Evolutionary conservation across 35 echinoderm and acorn worm genomes (phyloP).

Genomic region (Heliocidaris tuberculata): DNA sequence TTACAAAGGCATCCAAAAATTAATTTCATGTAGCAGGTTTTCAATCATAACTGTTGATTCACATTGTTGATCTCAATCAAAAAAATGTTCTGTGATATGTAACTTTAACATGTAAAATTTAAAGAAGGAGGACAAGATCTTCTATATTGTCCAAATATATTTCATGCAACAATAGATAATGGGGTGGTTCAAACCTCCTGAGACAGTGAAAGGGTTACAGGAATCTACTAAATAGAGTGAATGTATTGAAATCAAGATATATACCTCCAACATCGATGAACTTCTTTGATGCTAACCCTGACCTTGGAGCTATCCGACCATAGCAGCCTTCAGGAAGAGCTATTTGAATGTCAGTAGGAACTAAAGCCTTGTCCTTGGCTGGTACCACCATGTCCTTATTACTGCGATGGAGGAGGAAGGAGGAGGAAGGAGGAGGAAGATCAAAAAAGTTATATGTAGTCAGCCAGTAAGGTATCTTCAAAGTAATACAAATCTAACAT

Average conservation of each 20-base stretch:
- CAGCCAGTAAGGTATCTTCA: no score
- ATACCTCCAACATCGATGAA: slow-evolving; percentile 97
- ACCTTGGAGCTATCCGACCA: slow-evolving; percentile 88
- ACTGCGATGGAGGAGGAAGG: slow-evolving; percentile 28
- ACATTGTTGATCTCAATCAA: no score
- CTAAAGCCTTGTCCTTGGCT: slow-evolving; percentile 47
- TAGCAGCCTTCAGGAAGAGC: slow-evolving; percentile 83
- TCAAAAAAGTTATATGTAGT: background rate
- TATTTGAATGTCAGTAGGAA: slow-evolving; percentile 66
- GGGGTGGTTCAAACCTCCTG: background rate
- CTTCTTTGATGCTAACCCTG: slow-evolving; percentile 80
- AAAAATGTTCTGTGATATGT: no score
- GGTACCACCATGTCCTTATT: slow-evolving; percentile 46
- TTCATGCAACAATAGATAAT: background rate
- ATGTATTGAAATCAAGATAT: background rate
- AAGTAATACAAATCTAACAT: no score
- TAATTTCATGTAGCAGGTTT: background rate
- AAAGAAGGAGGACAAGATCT: no score
- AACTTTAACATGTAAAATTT: background rate
- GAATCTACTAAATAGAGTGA: background rate
- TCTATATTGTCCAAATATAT: background rate
- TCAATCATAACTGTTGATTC: background rate
- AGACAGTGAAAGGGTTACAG: background rate
- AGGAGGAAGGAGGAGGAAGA: background rate
- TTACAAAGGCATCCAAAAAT: background rate